Conservation (phyloP, 1,140 invertebrate species). For the Drosophila carrolli region DNA sequence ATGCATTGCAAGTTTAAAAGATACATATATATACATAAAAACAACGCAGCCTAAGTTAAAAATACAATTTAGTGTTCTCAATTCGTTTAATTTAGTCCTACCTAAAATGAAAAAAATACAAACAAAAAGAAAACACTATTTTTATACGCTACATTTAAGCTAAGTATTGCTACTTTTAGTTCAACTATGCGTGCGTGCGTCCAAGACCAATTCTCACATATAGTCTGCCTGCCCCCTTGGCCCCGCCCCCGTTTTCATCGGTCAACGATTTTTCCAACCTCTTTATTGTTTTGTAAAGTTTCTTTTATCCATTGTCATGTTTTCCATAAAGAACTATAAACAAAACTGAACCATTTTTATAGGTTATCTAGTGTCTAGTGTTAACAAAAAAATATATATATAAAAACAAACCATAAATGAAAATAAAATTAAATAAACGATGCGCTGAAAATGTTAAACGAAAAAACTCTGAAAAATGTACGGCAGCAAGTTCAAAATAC, state of each 20-base stretch:
- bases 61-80: conserved; percentile 64
- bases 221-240: conserved; percentile 24
- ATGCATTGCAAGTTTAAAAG: conserved; percentile 39
- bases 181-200: conserved; percentile 73
- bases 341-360: conserved; percentile 62
- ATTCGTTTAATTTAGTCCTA: conserved; percentile 68
- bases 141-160: conserved; percentile 78
- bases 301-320: conserved; percentile 35
- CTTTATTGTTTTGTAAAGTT: conserved; percentile 48
- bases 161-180: conserved; percentile 81
- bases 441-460: conserved; percentile 49
- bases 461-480: conserved; percentile 38
- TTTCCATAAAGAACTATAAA: conserved; percentile 36
- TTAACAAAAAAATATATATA: conserved; percentile 50
- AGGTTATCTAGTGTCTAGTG: conserved; percentile 72
- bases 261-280: conserved; percentile 31
- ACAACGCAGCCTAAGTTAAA: conserved; percentile 64
- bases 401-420: conserved; percentile 28
- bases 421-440: conserved; percentile 36
- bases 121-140: conserved; percentile 58
- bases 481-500: conserved; percentile 68
- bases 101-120: conserved; percentile 24
- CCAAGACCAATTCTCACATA: conserved; percentile 65
- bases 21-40: conserved; percentile 43
- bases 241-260: conserved; percentile 10